Evolutionary conservation across 2,888 invertebrate genomes (phyloP).

Genomic region (Megalurothrips usitatus): DNA sequence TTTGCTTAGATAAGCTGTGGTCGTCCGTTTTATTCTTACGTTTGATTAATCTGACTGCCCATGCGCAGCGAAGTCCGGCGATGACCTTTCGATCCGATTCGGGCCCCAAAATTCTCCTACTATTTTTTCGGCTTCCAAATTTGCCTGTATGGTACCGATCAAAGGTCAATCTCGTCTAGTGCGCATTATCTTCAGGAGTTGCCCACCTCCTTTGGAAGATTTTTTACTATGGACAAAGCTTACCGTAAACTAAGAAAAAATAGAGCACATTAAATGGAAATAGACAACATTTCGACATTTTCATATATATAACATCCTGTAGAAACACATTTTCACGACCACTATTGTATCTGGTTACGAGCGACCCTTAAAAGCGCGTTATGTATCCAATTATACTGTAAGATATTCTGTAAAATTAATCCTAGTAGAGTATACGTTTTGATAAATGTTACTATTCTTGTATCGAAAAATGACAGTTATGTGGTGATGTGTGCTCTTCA

Average conservation of each 20-base stretch:
- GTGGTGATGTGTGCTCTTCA: background rate
- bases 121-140: background rate
- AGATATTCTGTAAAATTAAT: slow-evolving; percentile 10
- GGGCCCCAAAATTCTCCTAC: background rate
- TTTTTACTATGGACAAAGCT: background rate
- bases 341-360: background rate
- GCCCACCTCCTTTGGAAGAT: too few species aligned
- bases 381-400: slow-evolving; percentile 13
- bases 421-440: slow-evolving; percentile 20
- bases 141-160: slow-evolving; percentile 13
- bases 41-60: background rate
- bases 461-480: background rate
- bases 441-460: slow-evolving; percentile 12
- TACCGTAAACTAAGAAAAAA: too few species aligned
- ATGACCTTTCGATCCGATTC: background rate
- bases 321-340: background rate
- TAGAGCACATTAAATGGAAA: too few species aligned
- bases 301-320: too few species aligned
- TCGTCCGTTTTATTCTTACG: too few species aligned
- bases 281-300: too few species aligned
- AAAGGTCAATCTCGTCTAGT: background rate
- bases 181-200: background rate
- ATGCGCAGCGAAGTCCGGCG: background rate
- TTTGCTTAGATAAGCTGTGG: too few species aligned
- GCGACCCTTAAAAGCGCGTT: background rate